Conservation (phyloP, 2,797 vertebrate species). For the Cynodonichthys magdalenae region DNA sequence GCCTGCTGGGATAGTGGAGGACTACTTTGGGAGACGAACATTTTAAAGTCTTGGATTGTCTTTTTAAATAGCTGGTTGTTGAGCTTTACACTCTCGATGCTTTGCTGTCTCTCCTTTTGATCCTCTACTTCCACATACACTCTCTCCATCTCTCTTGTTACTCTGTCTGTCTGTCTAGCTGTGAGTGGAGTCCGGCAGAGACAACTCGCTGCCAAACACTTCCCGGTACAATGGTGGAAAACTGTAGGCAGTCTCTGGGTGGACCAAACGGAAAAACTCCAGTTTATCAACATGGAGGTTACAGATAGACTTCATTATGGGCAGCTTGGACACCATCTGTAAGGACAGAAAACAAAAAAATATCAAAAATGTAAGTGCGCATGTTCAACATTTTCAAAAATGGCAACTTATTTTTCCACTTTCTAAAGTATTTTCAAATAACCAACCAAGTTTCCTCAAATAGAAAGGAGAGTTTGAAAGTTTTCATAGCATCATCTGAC, state of each 20-base stretch:
- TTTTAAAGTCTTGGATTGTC: constrained; percentile 78
- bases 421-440: not conserved
- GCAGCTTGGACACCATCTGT: constrained; percentile 91
- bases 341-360: constrained; percentile 14
- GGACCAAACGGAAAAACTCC: constrained; percentile 91
- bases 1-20: constrained; percentile 74
- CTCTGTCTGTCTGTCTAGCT: constrained; percentile 77
- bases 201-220: constrained; percentile 90
- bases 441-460: too few relatives aligned
- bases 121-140: constrained; percentile 52
- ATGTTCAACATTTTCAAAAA: not conserved
- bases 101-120: constrained; percentile 63
- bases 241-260: constrained; percentile 88
- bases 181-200: constrained; percentile 85
- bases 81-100: constrained; percentile 66
- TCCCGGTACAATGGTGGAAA: constrained; percentile 93
- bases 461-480: too few relatives aligned
- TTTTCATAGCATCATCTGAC: too few relatives aligned
- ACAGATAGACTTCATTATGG: constrained; percentile 91
- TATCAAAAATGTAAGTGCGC: not conserved
- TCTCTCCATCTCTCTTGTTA: constrained; percentile 40
- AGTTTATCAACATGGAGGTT: constrained; percentile 92
- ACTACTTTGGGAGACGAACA: constrained; percentile 72
- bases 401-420: not conserved
- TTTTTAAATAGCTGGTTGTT: constrained; percentile 73